phyloP scores from a whole-genome alignment of 2,113 vertebrate genomes.

The Scortum barcoo region DNA sequence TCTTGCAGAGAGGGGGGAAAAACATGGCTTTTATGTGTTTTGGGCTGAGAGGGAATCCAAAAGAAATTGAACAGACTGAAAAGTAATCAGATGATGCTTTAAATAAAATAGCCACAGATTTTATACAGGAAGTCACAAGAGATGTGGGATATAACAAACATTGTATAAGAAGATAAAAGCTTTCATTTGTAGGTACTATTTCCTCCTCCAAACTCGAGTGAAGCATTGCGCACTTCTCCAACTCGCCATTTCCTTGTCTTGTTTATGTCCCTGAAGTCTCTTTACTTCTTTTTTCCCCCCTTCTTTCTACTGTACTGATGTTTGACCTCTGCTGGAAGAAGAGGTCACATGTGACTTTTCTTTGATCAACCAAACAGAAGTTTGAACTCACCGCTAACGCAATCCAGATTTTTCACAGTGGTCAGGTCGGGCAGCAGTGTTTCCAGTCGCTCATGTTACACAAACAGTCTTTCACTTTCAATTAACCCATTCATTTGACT shows the following conservation, averaged over 20 bases:
- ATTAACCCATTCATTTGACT: conserved; percentile 53
- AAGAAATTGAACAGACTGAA: background rate
- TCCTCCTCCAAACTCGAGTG: background rate
- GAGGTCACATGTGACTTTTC: conserved; percentile 41
- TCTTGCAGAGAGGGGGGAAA: background rate
- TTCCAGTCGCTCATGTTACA: conserved; percentile 26
- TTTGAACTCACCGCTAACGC: conserved; percentile 48
- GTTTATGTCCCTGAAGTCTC: background rate
- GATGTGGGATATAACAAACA: background rate
- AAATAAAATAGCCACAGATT: background rate
- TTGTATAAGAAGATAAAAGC: background rate
- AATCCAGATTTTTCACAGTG: conserved; percentile 61
- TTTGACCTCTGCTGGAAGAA: conserved; percentile 27
- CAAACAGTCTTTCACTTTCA: conserved; percentile 57
- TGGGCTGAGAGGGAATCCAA: background rate
- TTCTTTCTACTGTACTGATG: background rate
- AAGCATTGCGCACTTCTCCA: background rate
- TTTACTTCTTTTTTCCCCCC: background rate
- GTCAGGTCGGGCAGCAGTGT: conserved; percentile 29
- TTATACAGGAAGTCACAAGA: background rate
- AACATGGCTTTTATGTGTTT: background rate
- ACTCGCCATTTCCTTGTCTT: background rate
- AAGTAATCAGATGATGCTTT: background rate
- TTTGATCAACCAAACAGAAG: conserved; percentile 46
- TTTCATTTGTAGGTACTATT: background rate